These are phyloP conservation scores for Petaurus breviceps DNA, from an alignment of 2,113 vertebrate genomes.

Conservation along the genomic window DNA sequence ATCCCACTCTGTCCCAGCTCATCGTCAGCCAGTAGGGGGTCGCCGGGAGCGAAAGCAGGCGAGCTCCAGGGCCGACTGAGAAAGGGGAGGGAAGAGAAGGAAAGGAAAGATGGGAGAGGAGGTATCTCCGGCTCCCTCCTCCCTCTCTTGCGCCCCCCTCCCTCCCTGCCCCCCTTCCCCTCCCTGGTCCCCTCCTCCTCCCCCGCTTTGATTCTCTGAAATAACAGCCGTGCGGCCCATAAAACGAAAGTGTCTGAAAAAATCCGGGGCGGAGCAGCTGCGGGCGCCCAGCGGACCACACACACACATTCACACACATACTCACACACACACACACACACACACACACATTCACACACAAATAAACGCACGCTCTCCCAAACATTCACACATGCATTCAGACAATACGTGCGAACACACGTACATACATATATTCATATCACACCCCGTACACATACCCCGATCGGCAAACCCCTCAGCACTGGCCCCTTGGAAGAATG, in stretches of 20 bases:
- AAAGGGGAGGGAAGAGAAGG: neutral
- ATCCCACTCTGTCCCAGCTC: neutral
- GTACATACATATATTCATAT: neutral
- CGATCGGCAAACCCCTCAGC: neutral
- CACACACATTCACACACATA: neutral
- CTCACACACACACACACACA: neutral
- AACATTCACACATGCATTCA: neutral
- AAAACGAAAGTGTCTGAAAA: slow-evolving; percentile 2
- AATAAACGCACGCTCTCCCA: neutral
- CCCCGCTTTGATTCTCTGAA: neutral
- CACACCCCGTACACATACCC: neutral
- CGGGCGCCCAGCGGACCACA: neutral
- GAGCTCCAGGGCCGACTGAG: neutral
- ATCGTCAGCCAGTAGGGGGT: neutral
- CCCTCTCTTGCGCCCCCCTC: no score
- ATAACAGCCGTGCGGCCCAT: neutral
- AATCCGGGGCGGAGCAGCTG: neutral
- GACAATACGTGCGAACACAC: neutral
- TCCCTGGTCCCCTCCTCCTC: neutral
- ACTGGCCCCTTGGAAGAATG: neutral
- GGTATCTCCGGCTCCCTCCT: neutral
- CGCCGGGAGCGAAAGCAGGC: neutral
- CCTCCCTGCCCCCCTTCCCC: neutral
- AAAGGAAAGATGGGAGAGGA: neutral
- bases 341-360: neutral